phyloP scores from a whole-genome alignment of 2,888 invertebrate species.

The Oligia strigilis region DNA sequence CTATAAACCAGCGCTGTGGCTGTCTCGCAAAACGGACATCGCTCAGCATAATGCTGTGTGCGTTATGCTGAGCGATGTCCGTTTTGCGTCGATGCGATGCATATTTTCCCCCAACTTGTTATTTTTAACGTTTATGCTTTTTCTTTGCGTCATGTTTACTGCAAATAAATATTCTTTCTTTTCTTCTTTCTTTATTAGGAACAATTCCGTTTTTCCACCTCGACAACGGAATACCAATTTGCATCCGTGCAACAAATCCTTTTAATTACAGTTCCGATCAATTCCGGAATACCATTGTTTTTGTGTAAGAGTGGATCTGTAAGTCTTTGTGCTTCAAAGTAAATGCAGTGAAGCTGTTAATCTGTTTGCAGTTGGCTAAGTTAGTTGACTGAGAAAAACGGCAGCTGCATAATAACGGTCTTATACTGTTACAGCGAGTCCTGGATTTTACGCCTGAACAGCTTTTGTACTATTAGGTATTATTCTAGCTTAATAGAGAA shows the following conservation, averaged over 20 bases:
- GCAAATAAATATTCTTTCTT: background rate
- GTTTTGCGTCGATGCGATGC: background rate
- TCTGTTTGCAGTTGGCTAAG: conserved; percentile 21
- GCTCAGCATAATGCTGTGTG: too few relatives aligned
- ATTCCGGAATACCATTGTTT: conserved; percentile 18
- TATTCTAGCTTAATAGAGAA: background rate
- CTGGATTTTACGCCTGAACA: background rate
- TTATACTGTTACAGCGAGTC: background rate
- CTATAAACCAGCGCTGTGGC: background rate
- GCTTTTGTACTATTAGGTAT: background rate
- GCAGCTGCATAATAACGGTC: conserved; percentile 1
- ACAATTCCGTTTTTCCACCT: background rate
- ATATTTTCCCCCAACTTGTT: background rate
- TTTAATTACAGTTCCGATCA: conserved; percentile 33
- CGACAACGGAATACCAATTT: background rate
- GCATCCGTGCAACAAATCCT: background rate
- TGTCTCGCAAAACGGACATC: background rate
- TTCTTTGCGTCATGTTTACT: background rate
- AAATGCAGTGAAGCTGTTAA: conserved; percentile 17
- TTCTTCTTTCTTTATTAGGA: background rate
- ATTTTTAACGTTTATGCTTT: background rate
- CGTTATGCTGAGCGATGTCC: background rate
- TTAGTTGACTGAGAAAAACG: conserved; percentile 14
- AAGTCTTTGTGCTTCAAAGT: conserved; percentile 13
- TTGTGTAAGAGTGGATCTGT: conserved; percentile 3